These are phyloP conservation scores for Rhabdomys pumilio DNA, from an alignment of 2,797 vertebrate genomes.

Conservation along the genomic window DNA sequence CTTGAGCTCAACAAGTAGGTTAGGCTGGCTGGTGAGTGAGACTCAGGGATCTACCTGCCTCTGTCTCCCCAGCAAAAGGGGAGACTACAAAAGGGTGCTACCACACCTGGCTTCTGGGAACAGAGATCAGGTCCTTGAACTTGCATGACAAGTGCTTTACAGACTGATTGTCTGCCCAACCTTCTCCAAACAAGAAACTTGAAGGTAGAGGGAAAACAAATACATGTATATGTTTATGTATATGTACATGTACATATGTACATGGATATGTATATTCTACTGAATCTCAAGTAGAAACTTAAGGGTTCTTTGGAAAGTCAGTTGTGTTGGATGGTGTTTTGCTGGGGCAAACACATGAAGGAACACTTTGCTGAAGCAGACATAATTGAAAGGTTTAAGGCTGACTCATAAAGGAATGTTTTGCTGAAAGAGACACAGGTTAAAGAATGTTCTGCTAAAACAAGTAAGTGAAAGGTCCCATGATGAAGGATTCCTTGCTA, in stretches of 20 bases:
- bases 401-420: too few relatives aligned
- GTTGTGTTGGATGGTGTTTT: too few relatives aligned
- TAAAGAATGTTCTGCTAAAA: too few relatives aligned
- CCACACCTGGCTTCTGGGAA: background rate
- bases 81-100: background rate
- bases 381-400: too few relatives aligned
- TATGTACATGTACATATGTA: background rate
- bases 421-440: too few relatives aligned
- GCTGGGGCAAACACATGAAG: too few relatives aligned
- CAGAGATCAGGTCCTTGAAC: background rate
- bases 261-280: too few relatives aligned
- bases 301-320: background rate
- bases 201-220: background rate
- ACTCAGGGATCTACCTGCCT: background rate
- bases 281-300: background rate
- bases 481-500: too few relatives aligned
- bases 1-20: background rate
- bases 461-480: too few relatives aligned
- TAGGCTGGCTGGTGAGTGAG: background rate
- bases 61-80: background rate
- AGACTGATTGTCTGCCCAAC: background rate
- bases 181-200: background rate
- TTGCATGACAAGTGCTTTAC: background rate
- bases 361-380: too few relatives aligned
- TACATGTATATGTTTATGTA: background rate